phyloP scores from a whole-genome alignment of 2,888 invertebrate species.

The Drosophila quinaria region DNA sequence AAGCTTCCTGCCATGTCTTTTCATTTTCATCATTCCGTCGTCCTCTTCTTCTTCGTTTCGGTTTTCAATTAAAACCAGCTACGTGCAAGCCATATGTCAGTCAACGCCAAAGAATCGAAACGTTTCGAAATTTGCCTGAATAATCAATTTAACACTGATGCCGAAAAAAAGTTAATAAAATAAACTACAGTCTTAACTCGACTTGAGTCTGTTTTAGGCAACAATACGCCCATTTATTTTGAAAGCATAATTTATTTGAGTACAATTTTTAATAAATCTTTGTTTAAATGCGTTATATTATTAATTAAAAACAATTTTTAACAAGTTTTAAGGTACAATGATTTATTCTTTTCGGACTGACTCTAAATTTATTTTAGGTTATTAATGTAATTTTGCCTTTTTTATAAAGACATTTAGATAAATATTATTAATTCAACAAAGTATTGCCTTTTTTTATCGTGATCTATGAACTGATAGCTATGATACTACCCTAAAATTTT shows the following conservation, averaged over 20 bases:
- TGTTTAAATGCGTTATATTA: background rate
- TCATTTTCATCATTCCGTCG: constrained; percentile 19
- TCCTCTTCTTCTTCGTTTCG: constrained; percentile 53
- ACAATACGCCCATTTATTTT: constrained; percentile 29
- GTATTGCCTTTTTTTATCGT: background rate
- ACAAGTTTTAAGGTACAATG: too few relatives aligned
- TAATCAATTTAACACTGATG: constrained; percentile 61
- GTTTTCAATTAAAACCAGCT: constrained; percentile 72
- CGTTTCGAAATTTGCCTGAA: constrained; percentile 65
- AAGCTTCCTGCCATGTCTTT: constrained; percentile 21
- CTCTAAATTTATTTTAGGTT: background rate
- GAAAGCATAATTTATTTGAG: constrained; percentile 14
- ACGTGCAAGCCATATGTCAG: constrained; percentile 68
- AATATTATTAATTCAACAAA: constrained; percentile 2
- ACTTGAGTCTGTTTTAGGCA: constrained; percentile 1
- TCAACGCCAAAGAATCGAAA: constrained; percentile 12
- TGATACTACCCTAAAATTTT: background rate
- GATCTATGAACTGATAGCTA: constrained; percentile 3
- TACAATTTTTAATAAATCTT: background rate
- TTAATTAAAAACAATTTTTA: background rate
- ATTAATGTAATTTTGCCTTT: background rate
- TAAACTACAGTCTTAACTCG: constrained; percentile 16
- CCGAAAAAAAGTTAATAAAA: constrained; percentile 3
- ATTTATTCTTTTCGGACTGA: background rate
- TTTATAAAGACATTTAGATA: background rate